Percentiles rank a stretch among this genome's conserved stretches.
Evolutionary conservation across 2,113 vertebrate species (phyloP).

Genomic region (Tachycineta bicolor): DNA sequence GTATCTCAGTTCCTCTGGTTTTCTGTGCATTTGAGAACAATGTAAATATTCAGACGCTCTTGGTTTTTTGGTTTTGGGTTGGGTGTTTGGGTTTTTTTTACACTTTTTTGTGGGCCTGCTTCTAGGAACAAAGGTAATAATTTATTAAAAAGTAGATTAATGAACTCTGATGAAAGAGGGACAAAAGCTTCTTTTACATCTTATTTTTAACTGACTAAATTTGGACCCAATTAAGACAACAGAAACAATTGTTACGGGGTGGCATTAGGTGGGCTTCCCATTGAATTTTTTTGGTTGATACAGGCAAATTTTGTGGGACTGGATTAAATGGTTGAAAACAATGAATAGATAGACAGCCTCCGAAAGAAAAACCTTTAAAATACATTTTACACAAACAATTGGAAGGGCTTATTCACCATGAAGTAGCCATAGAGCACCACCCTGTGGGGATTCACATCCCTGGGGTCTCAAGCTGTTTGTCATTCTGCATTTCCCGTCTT

Average conservation of each 20-base stretch:
- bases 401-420: not conserved
- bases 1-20: fast-evolving
- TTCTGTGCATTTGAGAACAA: not conserved
- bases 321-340: not conserved
- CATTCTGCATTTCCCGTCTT: not conserved
- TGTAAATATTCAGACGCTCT: not conserved
- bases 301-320: not conserved
- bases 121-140: not conserved
- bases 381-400: not conserved
- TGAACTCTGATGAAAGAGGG: not conserved
- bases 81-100: too few species aligned
- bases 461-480: not conserved
- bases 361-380: not conserved
- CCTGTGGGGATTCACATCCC: not conserved
- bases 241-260: not conserved
- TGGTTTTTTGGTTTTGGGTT: fast-evolving
- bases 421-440: constrained; percentile 13
- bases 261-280: not conserved
- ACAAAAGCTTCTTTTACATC: not conserved
- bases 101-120: not conserved
- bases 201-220: not conserved
- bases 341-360: not conserved
- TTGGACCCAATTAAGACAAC: not conserved
- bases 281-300: not conserved
- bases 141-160: not conserved